Evolutionary conservation across 2,888 invertebrate species (phyloP), one percentile per base, ranked within the genome.

Genomic region (Coelinius sp.): DNA sequence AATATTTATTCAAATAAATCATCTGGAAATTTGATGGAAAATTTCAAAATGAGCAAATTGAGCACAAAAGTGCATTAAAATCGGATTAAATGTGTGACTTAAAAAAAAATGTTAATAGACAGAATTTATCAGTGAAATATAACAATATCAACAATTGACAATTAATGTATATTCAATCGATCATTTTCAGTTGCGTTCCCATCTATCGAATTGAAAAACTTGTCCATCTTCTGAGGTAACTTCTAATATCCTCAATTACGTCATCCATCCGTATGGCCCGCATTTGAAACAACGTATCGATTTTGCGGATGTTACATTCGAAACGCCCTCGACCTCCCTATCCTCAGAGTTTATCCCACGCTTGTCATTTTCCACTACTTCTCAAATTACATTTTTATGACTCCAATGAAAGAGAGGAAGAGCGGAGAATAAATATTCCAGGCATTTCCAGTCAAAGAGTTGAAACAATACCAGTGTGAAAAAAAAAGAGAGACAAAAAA

Each of bases 191-290:
- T n/a, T n/a, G n/a, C n/a, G n/a, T n/a, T n/a, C n/a, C n/a, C n/a
- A n/a, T n/a, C n/a, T n/a, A n/a, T n/a, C n/a, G n/a, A n/a, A n/a
- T n/a, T n/a, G n/a, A n/a, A n/a, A n/a, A n/a, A n/a, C n/a, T n/a
- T n/a, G n/a, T n/a, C n/a, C 25, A 31, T 14, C 14, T 10, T 31
- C 17, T 31, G 12, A 24, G 67, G 44, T 68, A 59, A 10, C 10
- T 44, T 10, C 62, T 44, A 76, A 73, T 77, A 81, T 79, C 75
- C 77, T 65, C 75, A 76, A 77, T 80, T 80, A 74, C 82, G 79
- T 81, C 81, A 81, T 76, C 75, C 81, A 81, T 76, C 75, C 71
- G 76, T 73, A 75, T 82, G 77, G 79, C 80, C 80, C 77, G 78
- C 76, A 78, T 81, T 80, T 75, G 75, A 73, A 76, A 77, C 73